A percentile compares a stretch with the other conserved stretches of the same genome.
Evolutionary conservation across 2,888 invertebrate species (phyloP).

Genomic region (Zhengitettix transpicula): DNA sequence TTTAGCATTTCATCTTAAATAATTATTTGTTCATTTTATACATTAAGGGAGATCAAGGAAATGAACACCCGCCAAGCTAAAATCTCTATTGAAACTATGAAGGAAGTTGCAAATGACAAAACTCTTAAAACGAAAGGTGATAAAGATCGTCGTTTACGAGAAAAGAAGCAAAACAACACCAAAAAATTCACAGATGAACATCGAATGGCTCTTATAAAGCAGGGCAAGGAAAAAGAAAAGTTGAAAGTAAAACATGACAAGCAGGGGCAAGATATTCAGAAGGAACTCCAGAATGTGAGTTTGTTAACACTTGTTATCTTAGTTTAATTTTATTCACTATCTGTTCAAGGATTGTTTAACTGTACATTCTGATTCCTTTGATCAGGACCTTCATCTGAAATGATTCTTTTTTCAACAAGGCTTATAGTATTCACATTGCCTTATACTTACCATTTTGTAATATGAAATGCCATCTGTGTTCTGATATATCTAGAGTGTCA

Average conservation of each 20-base stretch:
- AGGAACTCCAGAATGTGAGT: conserved; percentile 70
- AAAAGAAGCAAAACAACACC: conserved; percentile 94
- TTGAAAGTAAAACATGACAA: conserved; percentile 82
- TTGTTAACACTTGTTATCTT: background rate
- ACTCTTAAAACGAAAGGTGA: conserved; percentile 92
- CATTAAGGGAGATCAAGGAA: conserved; percentile 75
- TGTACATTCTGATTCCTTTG: no score
- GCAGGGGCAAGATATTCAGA: conserved; percentile 74
- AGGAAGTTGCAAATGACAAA: conserved; percentile 91
- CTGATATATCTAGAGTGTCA: no score
- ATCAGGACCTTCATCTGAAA: no score
- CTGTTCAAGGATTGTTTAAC: no score
- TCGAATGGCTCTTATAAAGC: conserved; percentile 73
- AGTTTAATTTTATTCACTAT: no score
- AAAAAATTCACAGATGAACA: conserved; percentile 95
- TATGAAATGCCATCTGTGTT: no score
- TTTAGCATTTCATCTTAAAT: no score
- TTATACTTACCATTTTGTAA: no score
- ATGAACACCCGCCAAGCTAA: conserved; percentile 90
- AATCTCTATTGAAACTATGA: conserved; percentile 90
- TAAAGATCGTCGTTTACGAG: conserved; percentile 79
- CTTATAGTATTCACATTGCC: no score
- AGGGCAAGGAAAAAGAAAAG: conserved; percentile 81
- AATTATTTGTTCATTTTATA: no score
- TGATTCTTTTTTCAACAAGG: no score